phyloP scores from a whole-genome alignment of 2,888 invertebrate species.

The Gandaritis pyraliata region DNA sequence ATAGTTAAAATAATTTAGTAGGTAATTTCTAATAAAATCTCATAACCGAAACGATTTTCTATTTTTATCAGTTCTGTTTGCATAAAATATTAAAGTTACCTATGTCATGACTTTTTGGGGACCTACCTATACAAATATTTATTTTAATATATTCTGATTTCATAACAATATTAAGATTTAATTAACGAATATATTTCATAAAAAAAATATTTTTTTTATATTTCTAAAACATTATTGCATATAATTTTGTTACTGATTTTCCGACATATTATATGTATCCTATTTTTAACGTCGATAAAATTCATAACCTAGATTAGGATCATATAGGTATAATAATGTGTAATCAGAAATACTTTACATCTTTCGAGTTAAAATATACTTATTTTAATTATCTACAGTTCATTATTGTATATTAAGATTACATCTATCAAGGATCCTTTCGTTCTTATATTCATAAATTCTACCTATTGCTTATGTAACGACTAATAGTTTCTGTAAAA shows the following conservation, averaged over 20 bases:
- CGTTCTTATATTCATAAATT: conserved; percentile 58
- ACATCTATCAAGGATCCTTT: conserved; percentile 58
- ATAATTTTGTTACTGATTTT: conserved; percentile 21
- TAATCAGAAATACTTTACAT: conserved; percentile 53
- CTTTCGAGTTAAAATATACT: conserved; percentile 48
- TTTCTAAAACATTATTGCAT: conserved; percentile 14
- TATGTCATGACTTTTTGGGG: conserved; percentile 64
- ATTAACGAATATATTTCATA: conserved; percentile 22
- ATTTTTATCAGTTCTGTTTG: conserved; percentile 68
- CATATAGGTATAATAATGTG: conserved; percentile 45
- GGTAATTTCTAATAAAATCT: conserved; percentile 76
- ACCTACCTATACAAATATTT: conserved; percentile 64
- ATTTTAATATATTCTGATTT: conserved; percentile 57
- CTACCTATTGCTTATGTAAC: conserved; percentile 61
- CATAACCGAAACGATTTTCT: conserved; percentile 66
- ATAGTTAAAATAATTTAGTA: conserved; percentile 76
- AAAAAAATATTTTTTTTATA: conserved; percentile 8
- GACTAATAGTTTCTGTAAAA: conserved; percentile 71
- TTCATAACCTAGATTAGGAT: conserved; percentile 52
- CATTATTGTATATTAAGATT: conserved; percentile 60
- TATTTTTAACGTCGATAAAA: conserved; percentile 22
- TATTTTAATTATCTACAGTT: conserved; percentile 58
- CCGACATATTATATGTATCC: conserved; percentile 6
- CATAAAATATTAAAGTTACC: conserved; percentile 33
- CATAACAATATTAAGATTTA: conserved; percentile 59